Evolutionary conservation across 2,888 invertebrate genomes (phyloP).

Genomic region (Bellardia pandia): DNA sequence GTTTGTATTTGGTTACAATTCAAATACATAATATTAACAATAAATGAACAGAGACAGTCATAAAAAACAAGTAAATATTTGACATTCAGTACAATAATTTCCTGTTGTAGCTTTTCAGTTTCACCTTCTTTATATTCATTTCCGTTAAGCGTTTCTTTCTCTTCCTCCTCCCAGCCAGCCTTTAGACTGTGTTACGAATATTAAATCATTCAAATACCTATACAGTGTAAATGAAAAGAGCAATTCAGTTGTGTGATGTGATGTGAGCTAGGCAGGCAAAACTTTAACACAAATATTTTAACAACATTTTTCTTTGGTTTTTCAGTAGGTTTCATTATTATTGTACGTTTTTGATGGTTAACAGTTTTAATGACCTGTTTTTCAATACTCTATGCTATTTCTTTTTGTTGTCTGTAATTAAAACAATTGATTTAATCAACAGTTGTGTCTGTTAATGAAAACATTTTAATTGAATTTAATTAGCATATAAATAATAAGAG

Average conservation of each 20-base stretch:
- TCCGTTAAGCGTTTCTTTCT: not conserved
- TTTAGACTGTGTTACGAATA: slow-evolving; percentile 25
- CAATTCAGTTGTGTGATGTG: not conserved
- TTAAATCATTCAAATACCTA: slow-evolving; percentile 8
- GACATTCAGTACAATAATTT: slow-evolving; percentile 32
- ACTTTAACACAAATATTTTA: not conserved
- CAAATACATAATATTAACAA: not conserved
- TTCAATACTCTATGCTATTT: not conserved
- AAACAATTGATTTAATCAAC: not conserved
- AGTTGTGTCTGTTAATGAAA: not conserved
- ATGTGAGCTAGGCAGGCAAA: not conserved
- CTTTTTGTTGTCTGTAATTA: not conserved
- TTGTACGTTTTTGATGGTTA: not conserved
- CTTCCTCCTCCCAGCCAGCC: not conserved
- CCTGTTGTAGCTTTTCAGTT: slow-evolving; percentile 21
- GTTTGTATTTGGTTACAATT: not conserved
- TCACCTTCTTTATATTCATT: not conserved
- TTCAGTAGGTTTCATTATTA: not conserved
- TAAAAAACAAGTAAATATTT: not conserved
- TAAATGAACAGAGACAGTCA: not conserved
- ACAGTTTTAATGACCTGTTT: not conserved
- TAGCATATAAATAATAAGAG: no score
- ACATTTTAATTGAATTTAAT: no score
- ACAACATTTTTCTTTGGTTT: not conserved
- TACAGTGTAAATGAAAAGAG: not conserved